A percentile compares a stretch with the other conserved stretches of the same genome.
Conservation (phyloP, 2,113 vertebrate genomes). For the Mormyrus lacerda region DNA sequence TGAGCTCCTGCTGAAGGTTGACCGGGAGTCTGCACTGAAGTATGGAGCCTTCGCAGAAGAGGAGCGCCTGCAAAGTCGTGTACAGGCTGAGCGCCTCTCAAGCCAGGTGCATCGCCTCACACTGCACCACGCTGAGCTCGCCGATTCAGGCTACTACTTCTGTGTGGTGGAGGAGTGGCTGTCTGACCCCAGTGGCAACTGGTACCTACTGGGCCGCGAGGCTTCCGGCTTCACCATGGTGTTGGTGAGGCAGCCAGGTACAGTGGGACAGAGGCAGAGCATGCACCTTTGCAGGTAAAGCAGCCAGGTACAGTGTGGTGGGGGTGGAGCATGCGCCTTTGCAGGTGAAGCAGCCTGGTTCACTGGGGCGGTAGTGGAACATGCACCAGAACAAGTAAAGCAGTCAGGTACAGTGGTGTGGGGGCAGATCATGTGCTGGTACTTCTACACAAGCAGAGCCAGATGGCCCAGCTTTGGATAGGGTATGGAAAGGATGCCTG, state of each 20-base stretch:
- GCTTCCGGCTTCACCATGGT: slow-evolving; percentile 78
- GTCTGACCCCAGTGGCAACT: slow-evolving; percentile 69
- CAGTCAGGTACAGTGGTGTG: too few relatives aligned
- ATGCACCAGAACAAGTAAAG: too few relatives aligned
- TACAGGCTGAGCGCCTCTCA: slow-evolving; percentile 78
- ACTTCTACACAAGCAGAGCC: not conserved
- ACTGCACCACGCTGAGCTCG: slow-evolving; percentile 76
- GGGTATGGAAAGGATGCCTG: not conserved
- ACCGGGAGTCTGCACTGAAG: slow-evolving; percentile 74
- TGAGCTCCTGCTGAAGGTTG: slow-evolving; percentile 88
- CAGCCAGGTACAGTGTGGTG: slow-evolving; percentile 62
- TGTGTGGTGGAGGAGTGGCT: slow-evolving; percentile 97
- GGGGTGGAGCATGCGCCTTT: slow-evolving; percentile 12
- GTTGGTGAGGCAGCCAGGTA: slow-evolving; percentile 71
- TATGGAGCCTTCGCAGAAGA: slow-evolving; percentile 86
- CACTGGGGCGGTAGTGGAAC: not conserved
- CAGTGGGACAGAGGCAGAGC: not conserved
- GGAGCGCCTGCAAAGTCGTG: slow-evolving; percentile 74
- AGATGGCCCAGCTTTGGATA: not conserved
- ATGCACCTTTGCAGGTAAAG: slow-evolving; percentile 35
- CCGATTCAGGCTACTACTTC: slow-evolving; percentile 89
- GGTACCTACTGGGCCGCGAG: slow-evolving; percentile 81
- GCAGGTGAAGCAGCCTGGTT: slow-evolving; percentile 80
- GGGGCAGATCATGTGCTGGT: not conserved
- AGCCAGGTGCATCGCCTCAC: slow-evolving; percentile 82